Percentiles rank a stretch among this genome's conserved stretches.
Conservation (phyloP, 2,888 invertebrate species). For the Melieria crassipennis region DNA sequence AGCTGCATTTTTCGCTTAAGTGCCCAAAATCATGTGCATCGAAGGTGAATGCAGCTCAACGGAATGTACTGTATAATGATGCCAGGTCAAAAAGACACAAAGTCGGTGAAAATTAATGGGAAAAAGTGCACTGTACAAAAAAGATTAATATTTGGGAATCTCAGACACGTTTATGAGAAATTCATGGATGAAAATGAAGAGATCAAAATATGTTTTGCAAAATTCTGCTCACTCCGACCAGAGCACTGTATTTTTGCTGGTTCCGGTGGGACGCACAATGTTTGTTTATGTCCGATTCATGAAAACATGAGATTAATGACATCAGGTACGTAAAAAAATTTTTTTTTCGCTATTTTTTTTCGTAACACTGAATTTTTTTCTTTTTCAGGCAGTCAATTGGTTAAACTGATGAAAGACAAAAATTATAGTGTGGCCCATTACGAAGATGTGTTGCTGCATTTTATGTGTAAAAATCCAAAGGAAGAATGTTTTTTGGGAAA, state of each 20-base stretch:
- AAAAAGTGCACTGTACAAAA: not conserved
- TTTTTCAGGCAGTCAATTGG: not conserved
- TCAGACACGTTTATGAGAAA: conserved; percentile 6
- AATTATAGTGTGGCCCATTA: not conserved
- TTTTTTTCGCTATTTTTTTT: not conserved
- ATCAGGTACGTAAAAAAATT: not conserved
- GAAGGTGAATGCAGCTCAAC: too few relatives aligned
- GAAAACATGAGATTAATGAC: conserved; percentile 3
- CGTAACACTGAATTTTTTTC: not conserved
- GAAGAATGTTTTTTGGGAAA: not conserved
- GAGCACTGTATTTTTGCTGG: conserved; percentile 6
- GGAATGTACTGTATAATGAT: too few relatives aligned
- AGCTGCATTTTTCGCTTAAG: too few relatives aligned
- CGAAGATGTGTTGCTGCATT: not conserved
- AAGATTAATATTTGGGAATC: conserved; percentile 16
- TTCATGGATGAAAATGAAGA: not conserved
- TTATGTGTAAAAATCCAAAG: not conserved
- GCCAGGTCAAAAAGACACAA: conserved; percentile 19
- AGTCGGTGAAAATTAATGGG: not conserved
- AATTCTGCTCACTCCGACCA: conserved; percentile 10
- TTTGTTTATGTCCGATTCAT: conserved; percentile 2
- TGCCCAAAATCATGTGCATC: too few relatives aligned
- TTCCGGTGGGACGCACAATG: not conserved
- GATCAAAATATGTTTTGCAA: not conserved
- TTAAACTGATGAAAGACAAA: not conserved